Evolutionary conservation across 2,113 vertebrate species (phyloP).

Genomic region (Microtus pennsylvanicus): DNA sequence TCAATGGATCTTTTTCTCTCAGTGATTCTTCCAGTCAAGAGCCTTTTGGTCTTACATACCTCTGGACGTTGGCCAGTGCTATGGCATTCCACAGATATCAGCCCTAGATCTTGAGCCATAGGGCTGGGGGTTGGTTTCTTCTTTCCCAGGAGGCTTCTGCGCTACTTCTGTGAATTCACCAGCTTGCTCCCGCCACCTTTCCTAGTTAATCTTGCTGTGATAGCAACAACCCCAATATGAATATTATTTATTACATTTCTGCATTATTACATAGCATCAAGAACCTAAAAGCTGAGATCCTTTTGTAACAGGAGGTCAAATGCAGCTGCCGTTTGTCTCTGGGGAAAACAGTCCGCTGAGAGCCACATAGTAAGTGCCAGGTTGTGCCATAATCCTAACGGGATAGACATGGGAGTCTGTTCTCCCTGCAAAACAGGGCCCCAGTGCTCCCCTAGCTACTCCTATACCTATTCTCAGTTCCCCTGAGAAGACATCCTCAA

Average conservation of each 20-base stretch:
- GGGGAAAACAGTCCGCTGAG: neutral
- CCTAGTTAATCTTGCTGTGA: neutral
- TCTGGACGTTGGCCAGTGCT: neutral
- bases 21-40: neutral
- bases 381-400: neutral
- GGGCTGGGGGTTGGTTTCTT: neutral
- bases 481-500: neutral
- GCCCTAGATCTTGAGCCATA: slow-evolving; percentile 3
- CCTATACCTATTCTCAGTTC: neutral
- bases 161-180: neutral
- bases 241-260: neutral
- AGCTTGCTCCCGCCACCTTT: neutral
- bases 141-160: slow-evolving; percentile 18
- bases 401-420: neutral
- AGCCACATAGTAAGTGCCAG: neutral
- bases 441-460: neutral
- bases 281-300: neutral
- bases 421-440: neutral
- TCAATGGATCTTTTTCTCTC: neutral
- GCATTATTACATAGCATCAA: neutral
- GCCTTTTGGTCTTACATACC: neutral
- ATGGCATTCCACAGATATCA: neutral
- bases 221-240: neutral
- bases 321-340: neutral
- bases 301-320: neutral